Evolutionary conservation across 2,797 vertebrate genomes (phyloP), one percentile per base, ranked within the genome.

Genomic region (Fratercula arctica): DNA sequence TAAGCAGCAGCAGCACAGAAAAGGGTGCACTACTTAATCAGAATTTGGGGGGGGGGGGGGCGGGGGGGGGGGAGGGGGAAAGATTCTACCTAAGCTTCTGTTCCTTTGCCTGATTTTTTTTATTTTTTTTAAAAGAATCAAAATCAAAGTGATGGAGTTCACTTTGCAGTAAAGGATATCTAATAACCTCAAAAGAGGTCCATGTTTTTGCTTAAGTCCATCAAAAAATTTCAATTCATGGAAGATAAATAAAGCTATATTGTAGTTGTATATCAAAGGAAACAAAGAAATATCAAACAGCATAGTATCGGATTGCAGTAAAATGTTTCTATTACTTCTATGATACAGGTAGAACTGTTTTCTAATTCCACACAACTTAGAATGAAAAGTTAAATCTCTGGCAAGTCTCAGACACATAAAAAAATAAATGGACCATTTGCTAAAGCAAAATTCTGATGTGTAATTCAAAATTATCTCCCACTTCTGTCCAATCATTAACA

Each of bases 401-500:
- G 31, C 24, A 95, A 93, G 33, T 51, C 33, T 76, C 86, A 74
- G 45, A 89, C 10, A 85, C 17, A 87, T 9, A 7, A 64, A 89
- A 89, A 95, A 94, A 69, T 70, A 92, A 97, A 96, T 31, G 7
- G 61, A 73, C 23, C 31, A 50, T 88, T 87, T 51, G 39, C 72
- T 77, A 94, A 88, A 97, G 90, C 68, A 87, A 94, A 93, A 87
- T 85, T 78, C 76, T 70, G 63, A 93, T n/a, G 25, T 17, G 43
- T 48, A 80, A 88, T 69, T 80, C 53, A 95, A 91, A 97, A 92
- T 83, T 90, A 57, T n/a, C 35, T 50, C 24, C 37, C 50, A 63
- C 69, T 94, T 85, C 68, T 56, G 20, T 50, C 28, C 24, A 72
- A 41, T 28, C 31, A 64, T 51, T 57, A 80, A 60, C 48, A 79